Evolutionary conservation across 2,888 invertebrate genomes (phyloP), one percentile per base, ranked within the genome.

Genomic region (Lasioglossum leucozonium): DNA sequence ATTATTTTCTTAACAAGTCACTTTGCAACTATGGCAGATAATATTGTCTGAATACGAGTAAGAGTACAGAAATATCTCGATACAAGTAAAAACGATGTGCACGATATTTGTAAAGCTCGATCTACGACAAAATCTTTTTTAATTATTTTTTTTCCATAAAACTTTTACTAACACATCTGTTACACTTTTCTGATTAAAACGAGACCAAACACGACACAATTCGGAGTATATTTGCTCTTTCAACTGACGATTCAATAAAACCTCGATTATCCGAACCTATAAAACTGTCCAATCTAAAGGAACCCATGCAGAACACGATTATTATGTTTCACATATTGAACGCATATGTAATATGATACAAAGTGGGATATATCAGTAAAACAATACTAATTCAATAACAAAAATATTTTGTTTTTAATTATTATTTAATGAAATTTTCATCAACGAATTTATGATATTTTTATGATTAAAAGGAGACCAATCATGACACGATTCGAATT

Each of bases 1-100:
- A 67, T 67, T 67, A 67, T 37, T 67, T 67, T 67, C 65, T 67
- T 22, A 67, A 67, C 30, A 37, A 67, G 65, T 34, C 3, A 67
- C 37, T 34, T 34, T 18, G 22, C 18, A 2, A 10, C 18, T 3
- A 18, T 22, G 16, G 4, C 37, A 1, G 18, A 18, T 34, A 65
- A 65, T 10, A 22, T 5, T 8, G 6, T 10, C 18, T 1, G 22
- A 16, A 6, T 16, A 37, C 4, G 4, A 22, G 34, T 34, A 18
- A 18, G 1, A 11, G 51, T n/a, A 51, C 22, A 10, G 51, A 51
- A 11, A 55, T 55, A 4, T 11, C 10, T n/a, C 55, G n/a, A n/a
- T n/a, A 55, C 11, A n/a, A 10, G 55, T 55, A 55, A n/a, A 55
- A 55, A 10, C 55, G 10, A n/a, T n/a, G 55, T n/a, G 10, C n/a